Evolutionary conservation across 2,888 invertebrate genomes (phyloP), one percentile per base, ranked within the genome.

Genomic region (Torymus aiolomorphi): DNA sequence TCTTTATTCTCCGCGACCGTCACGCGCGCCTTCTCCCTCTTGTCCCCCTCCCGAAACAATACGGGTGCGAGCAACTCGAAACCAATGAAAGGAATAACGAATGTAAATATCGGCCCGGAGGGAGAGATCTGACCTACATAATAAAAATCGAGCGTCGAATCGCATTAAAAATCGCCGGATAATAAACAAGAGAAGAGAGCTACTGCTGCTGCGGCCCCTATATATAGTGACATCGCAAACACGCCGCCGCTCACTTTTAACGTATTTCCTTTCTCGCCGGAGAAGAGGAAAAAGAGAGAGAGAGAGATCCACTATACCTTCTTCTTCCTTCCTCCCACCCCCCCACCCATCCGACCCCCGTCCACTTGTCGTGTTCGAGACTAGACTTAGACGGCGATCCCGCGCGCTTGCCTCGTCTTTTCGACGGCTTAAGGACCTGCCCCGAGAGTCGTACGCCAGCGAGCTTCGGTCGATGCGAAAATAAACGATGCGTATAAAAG

Each of bases 221-320:
- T 61, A 52, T 67, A 67, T 65, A 54, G 52, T 54, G 75, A n/a
- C 61, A 73, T 54, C 52, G 65, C 52, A 78, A 78, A 78, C 78
- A 69, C 11, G 24, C 66, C 56, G 52, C 57, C 51, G 51, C 56
- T 67, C 57, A 76, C 67, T 80, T 80, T 72, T 72, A 80, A 76
- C 75, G 72, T 76, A 74, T 76, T 76, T 80, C 71, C 72, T 80
- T 80, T 76, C 72, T 56, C 72, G 42, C 5, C 52, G n/a, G 52
- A 18, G 54, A 8, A 5, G 42, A 42, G 42, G 5, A 42, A 8
- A 42, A 42, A 42, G 42, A 5, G 31, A 31, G 5, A n/a, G 42
- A 42, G 42, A 42, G 42, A 42, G 65, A 70, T 79, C 63, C 54
- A 42, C 52, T 57, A 18, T 42, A 42, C 42, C 8, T 42, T 42